phyloP scores from a whole-genome alignment of 2,113 vertebrate genomes.

The Oreochromis aureus region DNA sequence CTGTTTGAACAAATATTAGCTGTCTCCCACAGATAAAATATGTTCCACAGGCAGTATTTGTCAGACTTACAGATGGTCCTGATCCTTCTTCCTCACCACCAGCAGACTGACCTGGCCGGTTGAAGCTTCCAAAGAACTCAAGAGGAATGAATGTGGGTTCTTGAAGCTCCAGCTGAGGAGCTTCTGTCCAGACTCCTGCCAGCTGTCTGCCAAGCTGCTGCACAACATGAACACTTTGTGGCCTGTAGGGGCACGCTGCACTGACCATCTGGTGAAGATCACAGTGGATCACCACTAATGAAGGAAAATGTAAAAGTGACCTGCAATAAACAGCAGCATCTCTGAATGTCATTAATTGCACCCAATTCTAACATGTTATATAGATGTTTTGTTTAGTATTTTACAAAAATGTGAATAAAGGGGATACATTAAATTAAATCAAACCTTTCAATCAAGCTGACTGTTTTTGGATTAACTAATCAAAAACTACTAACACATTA shows the following conservation, averaged over 20 bases:
- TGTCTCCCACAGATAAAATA: background rate
- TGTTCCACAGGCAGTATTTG: background rate
- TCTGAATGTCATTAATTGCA: background rate
- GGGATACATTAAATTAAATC: background rate
- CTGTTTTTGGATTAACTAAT: background rate
- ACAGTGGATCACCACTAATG: constrained; percentile 20
- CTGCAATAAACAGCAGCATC: background rate
- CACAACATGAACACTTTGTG: constrained; percentile 83
- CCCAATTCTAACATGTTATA: background rate
- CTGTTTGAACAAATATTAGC: background rate
- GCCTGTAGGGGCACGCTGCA: constrained; percentile 77
- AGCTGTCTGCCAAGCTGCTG: constrained; percentile 86
- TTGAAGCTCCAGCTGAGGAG: constrained; percentile 85
- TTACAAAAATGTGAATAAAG: background rate
- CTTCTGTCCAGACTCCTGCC: constrained; percentile 81
- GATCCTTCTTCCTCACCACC: background rate
- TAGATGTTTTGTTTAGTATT: background rate
- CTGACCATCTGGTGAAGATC: constrained; percentile 75
- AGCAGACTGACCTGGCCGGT: constrained; percentile 63
- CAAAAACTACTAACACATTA: background rate
- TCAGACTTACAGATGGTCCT: constrained; percentile 9
- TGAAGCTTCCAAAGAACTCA: constrained; percentile 79
- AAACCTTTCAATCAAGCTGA: background rate
- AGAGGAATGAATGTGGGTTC: constrained; percentile 76
- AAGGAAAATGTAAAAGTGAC: background rate